Base-by-base conservation (phyloP, 2,113 vertebrate genomes). In the Melanerpes formicivorus region DNA sequence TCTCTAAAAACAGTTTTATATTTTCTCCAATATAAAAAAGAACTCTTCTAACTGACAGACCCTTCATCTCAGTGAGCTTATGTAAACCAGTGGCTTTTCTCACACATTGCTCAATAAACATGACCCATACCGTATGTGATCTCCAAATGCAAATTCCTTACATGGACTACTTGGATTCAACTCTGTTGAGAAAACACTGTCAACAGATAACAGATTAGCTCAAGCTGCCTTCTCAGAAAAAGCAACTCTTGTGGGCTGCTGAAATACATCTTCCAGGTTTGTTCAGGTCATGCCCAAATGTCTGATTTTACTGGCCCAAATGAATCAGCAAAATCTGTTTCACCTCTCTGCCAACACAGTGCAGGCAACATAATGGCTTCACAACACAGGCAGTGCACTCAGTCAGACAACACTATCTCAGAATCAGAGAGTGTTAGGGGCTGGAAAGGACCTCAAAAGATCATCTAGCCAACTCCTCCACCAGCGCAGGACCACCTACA, bases 171-270 rank as follows among this genome's bases (percentile, higher is more conserved):
- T 75, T 26, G 30, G 17, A 50, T 71, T 90, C 60, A 59, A 18
- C n/a, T 66, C n/a, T 56, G 32, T 25, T 29, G 64, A 89, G 77
- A 81, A 92, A 93, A 93, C 42, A 59, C 6, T 84, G 59, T 62
- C 63, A 78, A 56, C 8, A 66, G 18, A 9, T n/a, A 63, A 73
- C 21, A 77, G 40, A 80, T 73, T 15, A 84, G 60, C 74, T 84
- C 17, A 13, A 90, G 30, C 18, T 65, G 52, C 25, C 27, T 88
- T 80, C 78, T 76, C 46, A 73, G 50, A 58, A 92, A 18, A 26
- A 79, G 87, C 40, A 80, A 18, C 59, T 76, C 65, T 59, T 50
- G 14, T 6, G 46, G 84, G 55, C 66, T 80, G 29, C 56, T 29
- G 52, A 58, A 92, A 88, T 89, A 73, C 30, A 27, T 63, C 63